These are phyloP conservation scores for Arvicanthis niloticus DNA, from an alignment of 2,113 vertebrate genomes.

Conservation along the genomic window DNA sequence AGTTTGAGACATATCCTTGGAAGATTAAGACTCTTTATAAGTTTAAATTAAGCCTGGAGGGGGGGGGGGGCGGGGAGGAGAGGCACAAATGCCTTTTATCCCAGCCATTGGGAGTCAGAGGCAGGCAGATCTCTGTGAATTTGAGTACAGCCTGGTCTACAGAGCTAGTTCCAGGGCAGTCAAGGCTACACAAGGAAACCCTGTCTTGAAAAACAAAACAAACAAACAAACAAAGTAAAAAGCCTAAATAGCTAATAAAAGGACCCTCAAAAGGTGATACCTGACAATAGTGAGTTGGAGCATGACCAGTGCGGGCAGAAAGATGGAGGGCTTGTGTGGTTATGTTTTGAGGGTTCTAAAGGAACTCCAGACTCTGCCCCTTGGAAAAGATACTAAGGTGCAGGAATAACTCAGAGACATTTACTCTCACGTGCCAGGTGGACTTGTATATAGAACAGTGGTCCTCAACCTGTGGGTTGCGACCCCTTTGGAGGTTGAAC, in stretches of 20 bases:
- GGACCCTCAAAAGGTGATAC: background rate
- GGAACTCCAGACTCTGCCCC: background rate
- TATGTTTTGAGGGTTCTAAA: background rate
- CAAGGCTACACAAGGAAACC: no score
- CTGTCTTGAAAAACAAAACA: background rate
- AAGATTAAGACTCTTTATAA: background rate
- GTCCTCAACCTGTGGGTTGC: background rate
- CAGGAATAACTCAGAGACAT: background rate
- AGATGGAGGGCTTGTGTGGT: background rate
- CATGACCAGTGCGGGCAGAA: background rate
- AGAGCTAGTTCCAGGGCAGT: no score
- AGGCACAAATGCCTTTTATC: no score
- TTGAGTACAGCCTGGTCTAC: no score
- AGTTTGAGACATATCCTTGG: background rate
- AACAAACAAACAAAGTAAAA: background rate
- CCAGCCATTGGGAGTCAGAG: no score
- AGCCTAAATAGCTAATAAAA: conserved; percentile 12
- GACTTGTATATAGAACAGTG: background rate
- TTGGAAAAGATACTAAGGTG: background rate
- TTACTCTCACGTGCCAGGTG: background rate
- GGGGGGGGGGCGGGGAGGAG: no score
- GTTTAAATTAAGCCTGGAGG: background rate
- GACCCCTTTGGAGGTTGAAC: background rate
- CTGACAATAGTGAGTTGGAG: background rate
- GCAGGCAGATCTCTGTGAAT: no score